Percentiles rank a stretch among this genome's conserved stretches.
These are phyloP conservation scores for Trichomalopsis sarcophagae DNA, from an alignment of 1,140 invertebrate genomes.

Conservation along the genomic window DNA sequence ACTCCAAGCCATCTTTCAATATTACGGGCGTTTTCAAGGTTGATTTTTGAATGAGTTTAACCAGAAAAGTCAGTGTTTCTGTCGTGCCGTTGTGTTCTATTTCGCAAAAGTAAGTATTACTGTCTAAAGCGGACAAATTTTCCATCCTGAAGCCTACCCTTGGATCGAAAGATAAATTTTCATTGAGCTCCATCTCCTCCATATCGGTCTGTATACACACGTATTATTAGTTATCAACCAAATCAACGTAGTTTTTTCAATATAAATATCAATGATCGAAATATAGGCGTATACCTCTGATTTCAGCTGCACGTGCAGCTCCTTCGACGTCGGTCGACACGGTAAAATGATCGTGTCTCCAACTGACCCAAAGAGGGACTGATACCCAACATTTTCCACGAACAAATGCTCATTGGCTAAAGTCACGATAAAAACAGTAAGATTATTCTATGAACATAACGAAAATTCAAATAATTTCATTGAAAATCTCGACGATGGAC, in stretches of 20 bases:
- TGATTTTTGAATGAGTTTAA: slow-evolving; percentile 49
- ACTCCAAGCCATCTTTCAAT: slow-evolving; percentile 50
- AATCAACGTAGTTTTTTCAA: too few species aligned
- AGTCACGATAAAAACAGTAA: background rate
- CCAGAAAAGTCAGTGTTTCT: slow-evolving; percentile 12
- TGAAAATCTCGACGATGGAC: slow-evolving; percentile 47
- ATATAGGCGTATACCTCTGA: background rate
- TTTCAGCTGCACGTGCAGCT: slow-evolving; percentile 76
- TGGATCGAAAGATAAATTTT: slow-evolving; percentile 75
- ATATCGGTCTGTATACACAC: background rate
- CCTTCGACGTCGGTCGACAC: slow-evolving; percentile 82
- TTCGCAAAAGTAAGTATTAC: slow-evolving; percentile 70
- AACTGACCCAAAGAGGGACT: background rate
- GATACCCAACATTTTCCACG: background rate
- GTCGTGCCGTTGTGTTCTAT: slow-evolving; percentile 62
- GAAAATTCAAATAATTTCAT: background rate
- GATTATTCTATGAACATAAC: background rate
- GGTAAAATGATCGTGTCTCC: slow-evolving; percentile 74
- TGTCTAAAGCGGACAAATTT: slow-evolving; percentile 70
- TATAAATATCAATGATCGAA: too few species aligned
- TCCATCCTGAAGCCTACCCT: slow-evolving; percentile 77
- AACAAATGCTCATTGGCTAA: slow-evolving; percentile 76
- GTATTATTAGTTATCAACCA: too few species aligned
- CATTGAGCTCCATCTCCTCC: slow-evolving; percentile 56
- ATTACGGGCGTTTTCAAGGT: slow-evolving; percentile 58